These are phyloP conservation scores for Perithous albicinctus DNA, from an alignment of 2,888 invertebrate species.

Conservation along the genomic window DNA sequence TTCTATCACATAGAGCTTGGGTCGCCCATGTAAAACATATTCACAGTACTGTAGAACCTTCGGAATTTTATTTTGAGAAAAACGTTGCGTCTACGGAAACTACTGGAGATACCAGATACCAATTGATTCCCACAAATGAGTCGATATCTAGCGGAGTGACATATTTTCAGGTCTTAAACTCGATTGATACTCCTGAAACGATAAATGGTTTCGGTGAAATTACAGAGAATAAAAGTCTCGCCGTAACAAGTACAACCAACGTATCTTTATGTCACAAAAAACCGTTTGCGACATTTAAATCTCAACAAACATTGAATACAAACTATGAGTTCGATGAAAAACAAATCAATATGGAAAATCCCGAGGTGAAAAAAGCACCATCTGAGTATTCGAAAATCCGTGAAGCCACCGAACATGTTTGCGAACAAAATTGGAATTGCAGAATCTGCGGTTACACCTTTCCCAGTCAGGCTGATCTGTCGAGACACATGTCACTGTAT, in stretches of 20 bases:
- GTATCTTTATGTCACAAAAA: background rate
- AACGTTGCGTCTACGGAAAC: background rate
- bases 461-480: constrained; percentile 27
- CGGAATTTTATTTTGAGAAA: constrained; percentile 59
- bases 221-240: background rate
- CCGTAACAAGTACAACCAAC: background rate
- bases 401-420: background rate
- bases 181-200: background rate
- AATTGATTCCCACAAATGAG: constrained; percentile 36
- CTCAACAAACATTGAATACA: background rate
- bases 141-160: constrained; percentile 10
- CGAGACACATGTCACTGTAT: constrained; percentile 60
- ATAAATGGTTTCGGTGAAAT: background rate
- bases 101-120: background rate
- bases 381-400: background rate
- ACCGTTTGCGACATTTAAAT: too few relatives aligned
- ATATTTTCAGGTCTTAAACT: background rate
- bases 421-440: constrained; percentile 7
- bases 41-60: constrained; percentile 57
- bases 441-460: constrained; percentile 53
- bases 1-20: constrained; percentile 56
- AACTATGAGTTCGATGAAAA: background rate
- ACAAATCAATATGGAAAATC: background rate
- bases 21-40: constrained; percentile 71
- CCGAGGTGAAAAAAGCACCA: background rate